A percentile compares a stretch with the other conserved stretches of the same genome.
Conservation (phyloP, 1,140 invertebrate genomes). For the Coenobita brevimanus region DNA sequence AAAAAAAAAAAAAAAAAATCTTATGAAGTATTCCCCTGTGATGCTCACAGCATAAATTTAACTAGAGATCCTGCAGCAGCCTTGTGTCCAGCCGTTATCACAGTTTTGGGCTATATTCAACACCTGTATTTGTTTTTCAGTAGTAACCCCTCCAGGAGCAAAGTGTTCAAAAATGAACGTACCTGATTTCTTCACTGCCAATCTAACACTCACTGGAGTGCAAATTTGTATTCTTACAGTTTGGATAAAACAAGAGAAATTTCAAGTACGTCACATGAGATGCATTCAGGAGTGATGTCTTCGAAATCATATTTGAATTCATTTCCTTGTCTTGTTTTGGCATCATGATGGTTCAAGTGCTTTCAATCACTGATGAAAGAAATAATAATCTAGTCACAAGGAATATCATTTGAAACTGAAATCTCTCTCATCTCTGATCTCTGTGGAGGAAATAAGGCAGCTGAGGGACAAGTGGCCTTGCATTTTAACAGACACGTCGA, state of each 20-base stretch:
- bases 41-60: slow-evolving; percentile 26
- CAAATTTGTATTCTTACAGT: slow-evolving; percentile 14
- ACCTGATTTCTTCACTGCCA: neutral
- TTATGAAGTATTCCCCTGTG: slow-evolving; percentile 2
- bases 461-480: neutral
- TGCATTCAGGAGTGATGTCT: slow-evolving; percentile 13
- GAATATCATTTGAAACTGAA: neutral
- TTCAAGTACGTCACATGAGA: neutral
- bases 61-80: neutral
- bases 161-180: neutral
- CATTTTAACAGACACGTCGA: neutral
- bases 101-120: slow-evolving; percentile 2
- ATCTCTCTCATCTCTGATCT: neutral
- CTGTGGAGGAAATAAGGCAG: neutral
- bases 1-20: neutral
- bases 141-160: slow-evolving; percentile 5
- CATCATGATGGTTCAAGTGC: neutral
- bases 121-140: slow-evolving; percentile 30
- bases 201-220: slow-evolving; percentile 13
- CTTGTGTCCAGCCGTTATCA: neutral
- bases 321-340: slow-evolving; percentile 6
- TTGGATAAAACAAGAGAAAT: neutral
- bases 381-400: neutral
- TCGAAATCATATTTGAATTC: neutral
- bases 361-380: neutral